A percentile compares a stretch with the other conserved stretches of the same genome.
Conservation (phyloP, 2,113 vertebrate species). For the Xenopus borealis region DNA sequence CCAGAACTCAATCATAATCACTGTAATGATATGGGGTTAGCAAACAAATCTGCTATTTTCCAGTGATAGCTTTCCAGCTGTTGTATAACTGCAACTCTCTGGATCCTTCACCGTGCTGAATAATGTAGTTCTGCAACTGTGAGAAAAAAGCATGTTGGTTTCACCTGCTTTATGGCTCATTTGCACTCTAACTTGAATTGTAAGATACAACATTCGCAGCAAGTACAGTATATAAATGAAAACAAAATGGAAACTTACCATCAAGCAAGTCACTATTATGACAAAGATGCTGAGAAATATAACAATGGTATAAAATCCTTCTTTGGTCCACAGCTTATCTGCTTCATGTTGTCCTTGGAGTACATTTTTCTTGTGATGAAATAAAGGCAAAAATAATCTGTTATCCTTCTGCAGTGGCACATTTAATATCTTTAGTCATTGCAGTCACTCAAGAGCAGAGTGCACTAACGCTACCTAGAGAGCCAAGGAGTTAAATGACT, state of each 20-base stretch:
- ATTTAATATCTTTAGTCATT: conserved; percentile 41
- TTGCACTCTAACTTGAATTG: too few species aligned
- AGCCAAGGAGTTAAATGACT: conserved; percentile 51
- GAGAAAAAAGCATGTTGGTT: too few species aligned
- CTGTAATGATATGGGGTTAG: too few species aligned
- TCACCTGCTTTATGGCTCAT: too few species aligned
- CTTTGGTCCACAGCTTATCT: conserved; percentile 84
- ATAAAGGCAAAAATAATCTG: conserved; percentile 54
- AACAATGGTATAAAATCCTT: conserved; percentile 84
- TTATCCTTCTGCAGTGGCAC: conserved; percentile 49
- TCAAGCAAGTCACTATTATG: conserved; percentile 87
- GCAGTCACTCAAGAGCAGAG: not conserved
- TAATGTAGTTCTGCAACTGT: too few species aligned
- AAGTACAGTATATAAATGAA: too few species aligned
- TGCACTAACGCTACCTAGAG: not conserved
- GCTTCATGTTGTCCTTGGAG: conserved; percentile 84
- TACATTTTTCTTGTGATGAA: conserved; percentile 82
- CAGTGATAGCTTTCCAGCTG: too few species aligned
- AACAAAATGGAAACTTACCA: conserved; percentile 77
- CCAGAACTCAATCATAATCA: too few species aligned
- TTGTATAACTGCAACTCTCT: too few species aligned
- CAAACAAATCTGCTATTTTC: too few species aligned
- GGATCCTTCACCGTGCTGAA: too few species aligned
- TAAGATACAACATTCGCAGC: too few species aligned
- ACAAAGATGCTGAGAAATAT: conserved; percentile 94